Base-by-base conservation (phyloP, 2,113 vertebrate genomes). In the Otolemur garnettii region DNA sequence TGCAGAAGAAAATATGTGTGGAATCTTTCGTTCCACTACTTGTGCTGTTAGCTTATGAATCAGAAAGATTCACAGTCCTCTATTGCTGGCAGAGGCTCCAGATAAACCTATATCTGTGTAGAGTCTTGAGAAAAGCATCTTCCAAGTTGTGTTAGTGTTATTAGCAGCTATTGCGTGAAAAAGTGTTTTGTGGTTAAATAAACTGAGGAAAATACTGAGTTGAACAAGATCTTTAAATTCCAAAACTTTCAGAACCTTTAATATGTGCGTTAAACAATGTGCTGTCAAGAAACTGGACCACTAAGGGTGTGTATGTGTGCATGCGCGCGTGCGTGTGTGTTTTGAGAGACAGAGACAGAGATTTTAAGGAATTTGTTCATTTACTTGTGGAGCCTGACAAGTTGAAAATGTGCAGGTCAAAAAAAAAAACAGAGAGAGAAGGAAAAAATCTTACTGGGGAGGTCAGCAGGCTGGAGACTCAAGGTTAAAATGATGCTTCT, bases 171-270 rank as follows among this genome's bases (percentile, higher is more conserved):
- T 50, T 26, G 33, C 26, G 45, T 33, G 33, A 85, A 87, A 86
- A 94, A 83, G 28, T 42, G 21, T 86, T 93, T 93, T 28, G 22
- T 81, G 69, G 26, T 72, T 74, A 80, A 92, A 53, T 77, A 93
- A 81, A 33, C 38, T 53, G 35, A 35, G 42, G 74, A 50, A 85
- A 93, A 75, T 7, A 57, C 24, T 90, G 17, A 2, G 12, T 64
- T 90, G 60, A 53, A 19, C 17, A 19, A 8, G 17, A 33, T 75
- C 59, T 22, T 62, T 2, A 35, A 81, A 57, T 24, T 71, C 13
- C 45, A 45, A 13, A 96, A 60, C 9, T 38, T 84, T 75, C 59
- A 87, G 75, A 50, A n/a, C 3, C 35, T 93, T 90, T 78, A 72
- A 55, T 53, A 15, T 35, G 17, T 35, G 4, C 26, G 12, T 86